Percentiles rank a stretch among this genome's conserved stretches.
These are phyloP conservation scores for Myxocyprinus asiaticus DNA, from an alignment of 2,113 vertebrate genomes.

Conservation along the genomic window DNA sequence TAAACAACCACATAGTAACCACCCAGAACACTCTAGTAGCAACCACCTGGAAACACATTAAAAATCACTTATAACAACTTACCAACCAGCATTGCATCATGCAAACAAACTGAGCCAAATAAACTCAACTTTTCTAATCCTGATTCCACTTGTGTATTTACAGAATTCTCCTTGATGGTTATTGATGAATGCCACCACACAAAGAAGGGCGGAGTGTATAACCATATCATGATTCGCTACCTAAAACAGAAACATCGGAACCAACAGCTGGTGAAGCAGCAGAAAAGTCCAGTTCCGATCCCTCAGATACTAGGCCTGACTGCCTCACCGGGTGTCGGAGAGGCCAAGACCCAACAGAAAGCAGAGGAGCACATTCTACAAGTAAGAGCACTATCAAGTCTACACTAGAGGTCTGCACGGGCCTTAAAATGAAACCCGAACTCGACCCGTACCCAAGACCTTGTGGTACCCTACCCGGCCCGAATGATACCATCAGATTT, in stretches of 20 bases:
- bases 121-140: too few species aligned
- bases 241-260: conserved; percentile 86
- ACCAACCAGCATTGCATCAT: too few species aligned
- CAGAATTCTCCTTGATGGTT: conserved; percentile 91
- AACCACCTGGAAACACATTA: too few species aligned
- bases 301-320: conserved; percentile 94
- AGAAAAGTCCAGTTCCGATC: conserved; percentile 68
- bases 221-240: conserved; percentile 92
- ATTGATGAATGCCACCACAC: conserved; percentile 98
- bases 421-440: too few species aligned
- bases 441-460: too few species aligned
- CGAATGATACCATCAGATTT: too few species aligned
- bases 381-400: conserved; percentile 64
- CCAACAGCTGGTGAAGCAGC: conserved; percentile 70
- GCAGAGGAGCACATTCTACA: conserved; percentile 91
- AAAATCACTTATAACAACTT: too few species aligned
- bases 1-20: too few species aligned
- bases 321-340: conserved; percentile 91
- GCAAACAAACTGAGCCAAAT: too few species aligned
- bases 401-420: too few species aligned
- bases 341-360: conserved; percentile 76
- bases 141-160: background rate
- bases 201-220: conserved; percentile 91
- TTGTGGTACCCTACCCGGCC: too few species aligned
- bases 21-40: too few species aligned